A percentile compares a stretch with the other conserved stretches of the same genome.
phyloP scores from a whole-genome alignment of 2,888 invertebrate genomes.

The Tethea ocularis region DNA sequence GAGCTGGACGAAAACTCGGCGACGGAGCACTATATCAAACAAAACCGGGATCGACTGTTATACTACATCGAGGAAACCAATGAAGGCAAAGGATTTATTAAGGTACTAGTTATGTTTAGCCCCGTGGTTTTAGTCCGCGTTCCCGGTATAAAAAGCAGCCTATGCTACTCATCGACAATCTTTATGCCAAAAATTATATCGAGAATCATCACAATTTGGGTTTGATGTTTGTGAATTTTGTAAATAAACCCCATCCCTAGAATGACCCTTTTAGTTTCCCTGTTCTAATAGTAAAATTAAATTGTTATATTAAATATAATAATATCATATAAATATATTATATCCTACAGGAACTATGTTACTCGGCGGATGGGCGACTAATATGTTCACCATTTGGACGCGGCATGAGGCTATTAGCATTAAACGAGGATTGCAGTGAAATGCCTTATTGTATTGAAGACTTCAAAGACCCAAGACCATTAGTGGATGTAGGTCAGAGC shows the following conservation, averaged over 20 bases:
- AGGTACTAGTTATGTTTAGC: too few species aligned
- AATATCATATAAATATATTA: background rate
- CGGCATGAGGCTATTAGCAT: slow-evolving; percentile 93
- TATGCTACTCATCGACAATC: background rate
- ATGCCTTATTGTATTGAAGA: slow-evolving; percentile 85
- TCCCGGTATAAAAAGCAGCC: too few species aligned
- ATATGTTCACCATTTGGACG: slow-evolving; percentile 95
- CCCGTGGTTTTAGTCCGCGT: too few species aligned
- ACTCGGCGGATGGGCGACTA: slow-evolving; percentile 94
- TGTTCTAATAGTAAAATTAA: background rate
- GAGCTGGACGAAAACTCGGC: slow-evolving; percentile 29
- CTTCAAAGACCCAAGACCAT: slow-evolving; percentile 37
- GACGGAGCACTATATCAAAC: slow-evolving; percentile 78
- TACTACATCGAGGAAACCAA: slow-evolving; percentile 94
- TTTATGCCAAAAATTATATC: too few species aligned
- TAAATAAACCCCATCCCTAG: too few species aligned
- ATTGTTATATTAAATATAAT: too few species aligned
- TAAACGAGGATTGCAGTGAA: slow-evolving; percentile 90
- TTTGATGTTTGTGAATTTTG: too few species aligned
- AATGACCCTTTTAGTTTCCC: background rate
- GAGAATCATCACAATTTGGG: too few species aligned
- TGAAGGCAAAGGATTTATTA: slow-evolving; percentile 95
- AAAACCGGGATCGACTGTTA: slow-evolving; percentile 90
- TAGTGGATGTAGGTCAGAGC: slow-evolving; percentile 86
- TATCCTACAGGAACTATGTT: slow-evolving; percentile 88